Conservation (phyloP, 2,113 vertebrate species). For the Saccopteryx bilineata region DNA sequence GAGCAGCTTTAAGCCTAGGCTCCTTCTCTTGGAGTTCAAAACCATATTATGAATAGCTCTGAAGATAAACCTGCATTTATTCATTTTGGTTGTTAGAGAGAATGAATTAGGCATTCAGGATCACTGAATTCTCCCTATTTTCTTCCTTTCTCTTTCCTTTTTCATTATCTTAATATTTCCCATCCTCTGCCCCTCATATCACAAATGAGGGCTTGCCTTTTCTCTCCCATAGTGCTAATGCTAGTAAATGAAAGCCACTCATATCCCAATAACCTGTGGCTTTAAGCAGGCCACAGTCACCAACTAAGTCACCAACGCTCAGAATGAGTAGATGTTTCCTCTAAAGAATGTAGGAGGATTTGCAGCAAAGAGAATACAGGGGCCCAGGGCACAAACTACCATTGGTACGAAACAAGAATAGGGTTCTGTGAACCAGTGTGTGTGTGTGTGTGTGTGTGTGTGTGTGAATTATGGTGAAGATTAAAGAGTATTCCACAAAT, state of each 20-base stretch:
- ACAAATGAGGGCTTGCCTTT: not conserved
- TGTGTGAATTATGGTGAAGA: not conserved
- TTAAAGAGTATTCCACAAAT: not conserved
- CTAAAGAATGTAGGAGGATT: not conserved
- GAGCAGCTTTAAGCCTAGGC: not conserved
- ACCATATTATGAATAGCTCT: not conserved
- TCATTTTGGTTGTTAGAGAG: not conserved
- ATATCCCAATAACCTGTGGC: not conserved
- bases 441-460: too few species aligned
- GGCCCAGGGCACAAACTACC: not conserved
- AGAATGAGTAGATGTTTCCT: not conserved
- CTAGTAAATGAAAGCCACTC: not conserved
- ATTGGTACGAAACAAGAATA: not conserved
- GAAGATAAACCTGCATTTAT: not conserved
- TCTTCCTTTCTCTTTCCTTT: not conserved
- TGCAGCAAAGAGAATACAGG: not conserved
- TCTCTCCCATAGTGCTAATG: not conserved
- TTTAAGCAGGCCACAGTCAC: not conserved
- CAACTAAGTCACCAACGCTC: not conserved
- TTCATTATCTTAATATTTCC: not conserved
- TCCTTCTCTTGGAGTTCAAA: conserved; percentile 37
- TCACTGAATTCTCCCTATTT: not conserved
- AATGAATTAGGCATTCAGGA: not conserved
- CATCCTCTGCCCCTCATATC: not conserved
- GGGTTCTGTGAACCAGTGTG: not conserved